Evolutionary conservation across 2,888 invertebrate species (phyloP), one percentile per base, ranked within the genome.

Genomic region (Drosophila kuntzei): DNA sequence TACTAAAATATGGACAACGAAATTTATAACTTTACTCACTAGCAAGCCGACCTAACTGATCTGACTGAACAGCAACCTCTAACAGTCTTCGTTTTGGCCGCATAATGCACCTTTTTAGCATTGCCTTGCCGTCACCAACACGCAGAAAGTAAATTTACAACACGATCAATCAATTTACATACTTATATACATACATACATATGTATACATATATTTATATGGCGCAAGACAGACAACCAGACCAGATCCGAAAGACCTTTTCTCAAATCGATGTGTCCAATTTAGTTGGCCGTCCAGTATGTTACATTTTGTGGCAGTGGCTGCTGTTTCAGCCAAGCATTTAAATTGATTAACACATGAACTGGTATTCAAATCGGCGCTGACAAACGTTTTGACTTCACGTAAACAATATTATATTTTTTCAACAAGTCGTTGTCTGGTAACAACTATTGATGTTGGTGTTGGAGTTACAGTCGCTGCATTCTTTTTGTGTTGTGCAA

Each of bases 281-380:
- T 36, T 14, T n/a, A 43, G 47, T 53, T 64, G 57, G 51, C 51
- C 47, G 39, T 53, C 66, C 49, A 62, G 51, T 32, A 12, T 6
- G 25, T 50, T 29, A 47, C 34, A n/a, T 49, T 29, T 65, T 53
- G 47, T 12, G 27, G 65, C 41, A 41, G 63, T 18, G 47, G 36
- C 29, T 27, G 36, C n/a, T 53, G 43, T 18, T 41, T 50, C 36
- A 41, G 68, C 75, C 58, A 69, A 51, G 62, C 73, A 84, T 75
- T 75, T 57, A 85, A 79, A 77, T 83, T 86, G 88, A 83, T 83
- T 86, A 88, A 88, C 88, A 86, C 83, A 86, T 83, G 80, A 83
- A 88, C 83, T 79, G 77, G 83, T 74, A 86, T 79, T 83, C 83
- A 88, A 86, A 79, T 77, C 76, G 71, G 68, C 81, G 79, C 86